Evolutionary conservation across 2,888 invertebrate genomes (phyloP).

Genomic region (Polyommatus iphigenia): DNA sequence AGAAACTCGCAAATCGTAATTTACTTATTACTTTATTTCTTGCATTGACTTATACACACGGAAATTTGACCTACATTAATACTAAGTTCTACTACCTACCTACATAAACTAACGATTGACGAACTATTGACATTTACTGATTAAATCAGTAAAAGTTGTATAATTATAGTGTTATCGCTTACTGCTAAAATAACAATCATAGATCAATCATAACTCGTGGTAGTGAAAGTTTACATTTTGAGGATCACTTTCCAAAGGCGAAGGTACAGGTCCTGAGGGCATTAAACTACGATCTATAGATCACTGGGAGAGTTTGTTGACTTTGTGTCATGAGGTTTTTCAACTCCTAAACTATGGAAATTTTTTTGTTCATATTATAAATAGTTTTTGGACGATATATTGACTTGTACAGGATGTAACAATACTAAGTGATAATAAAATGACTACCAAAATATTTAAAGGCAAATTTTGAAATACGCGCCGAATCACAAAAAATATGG

Average conservation of each 20-base stretch:
- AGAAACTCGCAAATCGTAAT: no score
- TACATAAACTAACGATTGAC: no score
- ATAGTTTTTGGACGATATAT: no score
- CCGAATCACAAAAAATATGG: no score
- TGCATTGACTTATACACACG: no score
- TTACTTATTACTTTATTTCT: no score
- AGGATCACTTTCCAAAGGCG: conserved; percentile 32
- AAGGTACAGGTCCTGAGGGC: conserved; percentile 29
- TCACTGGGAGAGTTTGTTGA: background rate
- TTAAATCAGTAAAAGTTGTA: background rate
- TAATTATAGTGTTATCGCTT: background rate
- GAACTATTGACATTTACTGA: background rate
- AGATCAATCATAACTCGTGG: conserved; percentile 10
- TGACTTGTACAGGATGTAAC: no score
- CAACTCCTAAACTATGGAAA: background rate
- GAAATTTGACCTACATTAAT: no score
- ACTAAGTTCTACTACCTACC: no score
- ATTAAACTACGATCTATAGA: conserved; percentile 2
- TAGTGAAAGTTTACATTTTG: conserved; percentile 24
- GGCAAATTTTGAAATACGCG: no score
- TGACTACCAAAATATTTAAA: no score
- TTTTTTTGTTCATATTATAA: background rate
- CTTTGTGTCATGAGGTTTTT: background rate
- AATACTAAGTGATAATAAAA: no score
- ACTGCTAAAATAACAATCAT: background rate